Conservation (phyloP, 2,113 vertebrate genomes). For the zebrafish (Danio rerio) region GRCz12tu NC_133198.1:34683501-34684000, state of each 20-base stretch:
- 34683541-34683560: too few relatives aligned
- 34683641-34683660: neutral
- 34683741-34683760: neutral
- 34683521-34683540: too few relatives aligned
- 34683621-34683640: too few relatives aligned
- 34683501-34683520: too few relatives aligned
- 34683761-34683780: neutral
- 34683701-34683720: constrained; percentile 2
- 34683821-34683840: neutral
- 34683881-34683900: constrained; percentile 38
- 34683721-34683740: neutral
- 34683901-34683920: constrained; percentile 25
- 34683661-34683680: neutral
- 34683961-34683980: constrained; percentile 3
- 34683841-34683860: neutral
- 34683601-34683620: too few relatives aligned
- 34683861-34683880: constrained; percentile 17
- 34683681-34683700: too few relatives aligned
- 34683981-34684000: neutral
- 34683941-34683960: neutral
- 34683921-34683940: constrained; percentile 21
- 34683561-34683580: too few relatives aligned
- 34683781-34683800: neutral
- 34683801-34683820: neutral
- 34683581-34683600: too few relatives aligned